Percentiles rank a stretch among this genome's conserved stretches.
Conservation (phyloP, 2,113 vertebrate species). For the Anhinga rufa region DNA sequence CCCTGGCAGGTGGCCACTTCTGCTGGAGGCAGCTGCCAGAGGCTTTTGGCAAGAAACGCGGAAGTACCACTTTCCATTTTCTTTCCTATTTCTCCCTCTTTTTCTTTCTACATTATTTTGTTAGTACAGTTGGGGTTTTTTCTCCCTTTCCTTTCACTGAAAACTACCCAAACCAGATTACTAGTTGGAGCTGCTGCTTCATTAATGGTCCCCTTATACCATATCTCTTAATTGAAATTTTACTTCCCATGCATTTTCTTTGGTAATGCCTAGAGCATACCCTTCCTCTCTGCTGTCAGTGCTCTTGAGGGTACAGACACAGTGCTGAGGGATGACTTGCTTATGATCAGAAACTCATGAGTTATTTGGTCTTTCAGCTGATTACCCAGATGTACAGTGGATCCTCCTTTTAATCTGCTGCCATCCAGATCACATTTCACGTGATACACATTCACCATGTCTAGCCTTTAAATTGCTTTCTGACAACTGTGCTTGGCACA, state of each 20-base stretch:
- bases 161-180: background rate
- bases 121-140: rapidly evolving
- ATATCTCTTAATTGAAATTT: background rate
- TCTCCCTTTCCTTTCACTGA: background rate
- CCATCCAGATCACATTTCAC: background rate
- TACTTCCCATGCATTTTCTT: background rate
- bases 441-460: background rate
- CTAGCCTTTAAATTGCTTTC: background rate
- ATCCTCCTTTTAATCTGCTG: background rate
- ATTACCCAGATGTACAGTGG: background rate
- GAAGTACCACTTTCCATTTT: background rate
- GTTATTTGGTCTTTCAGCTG: background rate
- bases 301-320: background rate
- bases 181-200: background rate
- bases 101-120: background rate
- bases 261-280: background rate
- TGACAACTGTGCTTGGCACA: background rate
- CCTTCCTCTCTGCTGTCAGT: background rate
- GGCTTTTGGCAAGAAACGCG: background rate
- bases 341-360: background rate
- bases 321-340: background rate
- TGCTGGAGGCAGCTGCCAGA: background rate
- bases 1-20: background rate
- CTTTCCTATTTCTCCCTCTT: background rate
- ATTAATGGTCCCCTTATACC: background rate